Conservation (phyloP, 1,140 invertebrate genomes). For the Leptestheria dahalacensis region DNA sequence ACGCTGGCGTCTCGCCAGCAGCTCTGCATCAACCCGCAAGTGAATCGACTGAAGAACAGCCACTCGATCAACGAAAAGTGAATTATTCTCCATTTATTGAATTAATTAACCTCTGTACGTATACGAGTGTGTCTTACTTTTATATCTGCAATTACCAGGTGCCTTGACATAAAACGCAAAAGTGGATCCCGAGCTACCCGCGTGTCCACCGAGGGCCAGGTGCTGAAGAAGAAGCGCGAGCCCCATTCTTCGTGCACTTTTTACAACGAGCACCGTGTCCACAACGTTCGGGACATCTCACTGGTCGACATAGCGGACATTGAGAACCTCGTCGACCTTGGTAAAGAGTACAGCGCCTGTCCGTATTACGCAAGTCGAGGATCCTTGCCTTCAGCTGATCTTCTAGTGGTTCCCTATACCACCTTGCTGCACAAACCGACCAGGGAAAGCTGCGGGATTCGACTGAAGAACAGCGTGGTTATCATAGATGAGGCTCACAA, state of each 20-base stretch:
- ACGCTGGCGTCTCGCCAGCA: slow-evolving; percentile 82
- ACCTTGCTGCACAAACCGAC: slow-evolving; percentile 74
- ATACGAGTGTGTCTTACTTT: not conserved
- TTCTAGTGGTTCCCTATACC: slow-evolving; percentile 72
- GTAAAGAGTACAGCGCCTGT: slow-evolving; percentile 57
- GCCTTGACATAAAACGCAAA: slow-evolving; percentile 71
- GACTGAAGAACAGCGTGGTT: slow-evolving; percentile 66
- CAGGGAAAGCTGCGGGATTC: slow-evolving; percentile 64
- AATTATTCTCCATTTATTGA: slow-evolving; percentile 7
- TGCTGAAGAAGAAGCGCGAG: slow-evolving; percentile 22
- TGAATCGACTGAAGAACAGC: slow-evolving; percentile 56
- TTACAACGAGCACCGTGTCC: slow-evolving; percentile 41
- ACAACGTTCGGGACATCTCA: slow-evolving; percentile 5
- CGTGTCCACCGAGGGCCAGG: slow-evolving; percentile 41
- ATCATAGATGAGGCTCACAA: slow-evolving; percentile 98
- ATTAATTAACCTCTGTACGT: not conserved
- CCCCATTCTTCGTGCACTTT: slow-evolving; percentile 37
- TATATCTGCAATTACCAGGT: slow-evolving; percentile 34
- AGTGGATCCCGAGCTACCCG: slow-evolving; percentile 39
- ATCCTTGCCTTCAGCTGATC: slow-evolving; percentile 53
- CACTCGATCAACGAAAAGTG: slow-evolving; percentile 77
- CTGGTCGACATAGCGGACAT: slow-evolving; percentile 65
- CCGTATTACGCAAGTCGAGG: slow-evolving; percentile 77
- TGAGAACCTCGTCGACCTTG: slow-evolving; percentile 62
- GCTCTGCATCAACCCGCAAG: slow-evolving; percentile 75